Evolutionary conservation across 2,797 vertebrate genomes (phyloP).

Genomic region (Chelon labrosus): DNA sequence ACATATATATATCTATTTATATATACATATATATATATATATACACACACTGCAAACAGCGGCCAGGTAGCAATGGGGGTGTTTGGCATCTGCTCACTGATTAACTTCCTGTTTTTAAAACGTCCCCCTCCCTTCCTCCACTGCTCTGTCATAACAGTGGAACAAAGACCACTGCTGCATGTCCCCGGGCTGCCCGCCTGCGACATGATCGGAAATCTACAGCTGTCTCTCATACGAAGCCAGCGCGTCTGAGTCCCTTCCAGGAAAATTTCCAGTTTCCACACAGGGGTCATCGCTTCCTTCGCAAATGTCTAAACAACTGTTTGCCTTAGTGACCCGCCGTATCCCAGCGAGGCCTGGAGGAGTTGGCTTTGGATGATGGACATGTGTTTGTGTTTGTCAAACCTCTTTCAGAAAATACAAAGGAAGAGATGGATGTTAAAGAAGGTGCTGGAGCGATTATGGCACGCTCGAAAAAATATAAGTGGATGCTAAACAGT

Average conservation of each 20-base stretch:
- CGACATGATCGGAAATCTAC: constrained; percentile 36
- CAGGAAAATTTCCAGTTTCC: constrained; percentile 47
- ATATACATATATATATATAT: no score
- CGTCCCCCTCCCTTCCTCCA: background rate
- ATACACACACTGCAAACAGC: background rate
- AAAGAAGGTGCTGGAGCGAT: background rate
- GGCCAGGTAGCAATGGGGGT: background rate
- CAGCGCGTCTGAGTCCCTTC: constrained; percentile 42
- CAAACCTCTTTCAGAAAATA: background rate
- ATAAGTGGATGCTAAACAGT: background rate
- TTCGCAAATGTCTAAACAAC: constrained; percentile 53
- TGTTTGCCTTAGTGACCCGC: constrained; percentile 45
- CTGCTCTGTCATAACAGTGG: constrained; percentile 46
- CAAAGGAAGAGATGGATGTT: background rate
- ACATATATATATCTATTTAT: no score
- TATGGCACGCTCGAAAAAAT: background rate
- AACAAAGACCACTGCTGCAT: constrained; percentile 42
- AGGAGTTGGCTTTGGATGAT: background rate
- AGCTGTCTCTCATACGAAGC: constrained; percentile 53
- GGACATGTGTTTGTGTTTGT: constrained; percentile 1
- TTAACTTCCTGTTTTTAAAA: constrained; percentile 51
- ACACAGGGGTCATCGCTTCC: constrained; percentile 54
- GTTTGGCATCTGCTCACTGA: constrained; percentile 18
- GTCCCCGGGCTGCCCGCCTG: constrained; percentile 21
- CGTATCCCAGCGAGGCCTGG: background rate